Conservation (phyloP, 1,140 invertebrate genomes). For the Megathymus violae region DNA sequence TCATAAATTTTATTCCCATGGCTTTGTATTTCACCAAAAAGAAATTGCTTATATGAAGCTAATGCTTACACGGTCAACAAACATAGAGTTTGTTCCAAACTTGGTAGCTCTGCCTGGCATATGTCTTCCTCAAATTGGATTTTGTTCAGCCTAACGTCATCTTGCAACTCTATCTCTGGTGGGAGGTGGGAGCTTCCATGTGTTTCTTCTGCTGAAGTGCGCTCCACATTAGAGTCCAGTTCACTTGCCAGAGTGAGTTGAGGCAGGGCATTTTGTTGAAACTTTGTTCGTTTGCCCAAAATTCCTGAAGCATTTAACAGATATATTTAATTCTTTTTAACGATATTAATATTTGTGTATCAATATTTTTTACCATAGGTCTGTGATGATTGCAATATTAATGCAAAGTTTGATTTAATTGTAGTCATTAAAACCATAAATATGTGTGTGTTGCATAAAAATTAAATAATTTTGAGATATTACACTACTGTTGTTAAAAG, state of each 20-base stretch:
- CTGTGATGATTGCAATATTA: too few species aligned
- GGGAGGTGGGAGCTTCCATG: slow-evolving; percentile 83
- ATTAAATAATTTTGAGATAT: too few species aligned
- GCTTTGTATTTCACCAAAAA: too few species aligned
- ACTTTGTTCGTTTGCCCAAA: slow-evolving; percentile 95
- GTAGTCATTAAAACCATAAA: too few species aligned
- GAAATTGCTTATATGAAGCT: too few species aligned
- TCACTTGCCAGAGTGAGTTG: slow-evolving; percentile 90
- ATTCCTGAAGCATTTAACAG: slow-evolving; percentile 83
- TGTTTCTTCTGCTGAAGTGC: slow-evolving; percentile 74
- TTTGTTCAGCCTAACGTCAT: slow-evolving; percentile 92
- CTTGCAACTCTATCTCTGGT: slow-evolving; percentile 88
- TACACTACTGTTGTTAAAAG: too few species aligned
- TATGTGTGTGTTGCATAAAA: too few species aligned
- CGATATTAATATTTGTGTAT: too few species aligned
- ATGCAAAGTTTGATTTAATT: too few species aligned
- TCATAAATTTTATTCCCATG: too few species aligned
- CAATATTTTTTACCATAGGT: too few species aligned
- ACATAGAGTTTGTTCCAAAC: slow-evolving; percentile 91
- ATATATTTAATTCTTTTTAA: too few species aligned
- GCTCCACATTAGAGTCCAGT: slow-evolving; percentile 69
- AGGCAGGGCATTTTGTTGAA: slow-evolving; percentile 91
- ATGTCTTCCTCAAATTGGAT: slow-evolving; percentile 89
- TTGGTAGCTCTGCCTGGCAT: slow-evolving; percentile 85
- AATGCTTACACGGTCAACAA: slow-evolving; percentile 86